Evolutionary conservation across 2,888 invertebrate genomes (phyloP).

Genomic region (Athalia circularis): DNA sequence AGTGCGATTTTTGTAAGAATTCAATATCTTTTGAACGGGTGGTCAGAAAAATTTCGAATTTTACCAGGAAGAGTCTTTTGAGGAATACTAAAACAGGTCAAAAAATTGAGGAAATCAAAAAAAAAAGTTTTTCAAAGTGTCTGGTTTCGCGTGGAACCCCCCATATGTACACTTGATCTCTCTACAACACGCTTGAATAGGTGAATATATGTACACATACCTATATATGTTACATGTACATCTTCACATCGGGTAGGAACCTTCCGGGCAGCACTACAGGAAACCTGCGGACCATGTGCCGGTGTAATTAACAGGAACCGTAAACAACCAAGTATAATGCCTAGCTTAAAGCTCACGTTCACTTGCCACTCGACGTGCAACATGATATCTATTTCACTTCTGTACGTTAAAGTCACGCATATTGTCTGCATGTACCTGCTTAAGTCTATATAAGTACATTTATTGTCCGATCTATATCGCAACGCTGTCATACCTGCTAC

Average conservation of each 20-base stretch:
- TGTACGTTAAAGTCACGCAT: too few relatives aligned
- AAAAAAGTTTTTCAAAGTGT: too few relatives aligned
- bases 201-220: too few relatives aligned
- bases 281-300: conserved; percentile 38
- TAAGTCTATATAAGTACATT: background rate
- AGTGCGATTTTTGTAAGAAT: too few relatives aligned
- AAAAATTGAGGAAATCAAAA: too few relatives aligned
- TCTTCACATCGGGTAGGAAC: background rate
- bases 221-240: background rate
- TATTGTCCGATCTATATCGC: too few relatives aligned
- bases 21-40: too few relatives aligned
- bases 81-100: too few relatives aligned
- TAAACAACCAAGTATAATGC: conserved; percentile 41
- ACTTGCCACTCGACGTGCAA: conserved; percentile 38
- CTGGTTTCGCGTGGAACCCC: too few relatives aligned
- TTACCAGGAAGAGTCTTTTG: too few relatives aligned
- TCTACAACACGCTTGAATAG: background rate
- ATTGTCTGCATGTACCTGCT: background rate
- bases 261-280: conserved; percentile 2
- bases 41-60: too few relatives aligned
- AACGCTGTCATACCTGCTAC: too few relatives aligned
- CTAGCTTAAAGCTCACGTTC: conserved; percentile 34
- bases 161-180: background rate
- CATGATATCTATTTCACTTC: background rate
- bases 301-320: conserved; percentile 41